Evolutionary conservation across 2,797 vertebrate species (phyloP).

Genomic region (Phaenicophaeus curvirostris): DNA sequence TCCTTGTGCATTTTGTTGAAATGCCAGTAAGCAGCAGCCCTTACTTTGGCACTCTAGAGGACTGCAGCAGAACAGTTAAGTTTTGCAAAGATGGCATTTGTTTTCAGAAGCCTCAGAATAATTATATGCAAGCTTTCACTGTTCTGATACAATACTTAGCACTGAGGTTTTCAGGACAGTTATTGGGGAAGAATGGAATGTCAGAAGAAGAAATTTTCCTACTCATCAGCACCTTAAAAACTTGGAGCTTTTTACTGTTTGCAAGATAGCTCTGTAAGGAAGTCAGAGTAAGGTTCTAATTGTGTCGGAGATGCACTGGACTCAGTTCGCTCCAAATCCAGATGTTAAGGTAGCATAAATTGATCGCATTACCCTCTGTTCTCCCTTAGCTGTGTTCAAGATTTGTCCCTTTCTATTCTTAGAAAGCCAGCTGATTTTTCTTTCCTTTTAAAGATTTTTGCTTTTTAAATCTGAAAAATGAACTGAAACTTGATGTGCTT

Average conservation of each 20-base stretch:
- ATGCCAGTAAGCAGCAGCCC: neutral
- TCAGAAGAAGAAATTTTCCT: neutral
- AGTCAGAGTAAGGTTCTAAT: neutral
- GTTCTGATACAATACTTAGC: neutral
- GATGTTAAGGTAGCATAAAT: neutral
- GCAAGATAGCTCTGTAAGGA: neutral
- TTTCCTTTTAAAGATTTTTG: neutral
- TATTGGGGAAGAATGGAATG: neutral
- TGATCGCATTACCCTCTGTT: too few species aligned
- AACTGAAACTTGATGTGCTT: conserved; percentile 7
- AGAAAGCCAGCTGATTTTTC: neutral
- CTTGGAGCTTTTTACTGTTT: neutral
- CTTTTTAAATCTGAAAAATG: conserved; percentile 26
- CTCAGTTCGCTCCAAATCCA: neutral
- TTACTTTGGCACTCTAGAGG: neutral
- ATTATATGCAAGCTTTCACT: neutral
- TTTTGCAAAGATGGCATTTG: neutral
- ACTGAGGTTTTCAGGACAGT: neutral
- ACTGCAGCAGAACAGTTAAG: neutral
- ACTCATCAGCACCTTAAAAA: neutral
- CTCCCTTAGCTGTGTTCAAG: neutral
- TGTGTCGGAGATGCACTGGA: neutral
- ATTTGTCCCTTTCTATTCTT: conserved; percentile 56
- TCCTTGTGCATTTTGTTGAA: neutral
- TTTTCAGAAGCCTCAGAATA: neutral